Evolutionary conservation across 1,140 invertebrate species (phyloP).

Genomic region (Heliconius hermathena): DNA sequence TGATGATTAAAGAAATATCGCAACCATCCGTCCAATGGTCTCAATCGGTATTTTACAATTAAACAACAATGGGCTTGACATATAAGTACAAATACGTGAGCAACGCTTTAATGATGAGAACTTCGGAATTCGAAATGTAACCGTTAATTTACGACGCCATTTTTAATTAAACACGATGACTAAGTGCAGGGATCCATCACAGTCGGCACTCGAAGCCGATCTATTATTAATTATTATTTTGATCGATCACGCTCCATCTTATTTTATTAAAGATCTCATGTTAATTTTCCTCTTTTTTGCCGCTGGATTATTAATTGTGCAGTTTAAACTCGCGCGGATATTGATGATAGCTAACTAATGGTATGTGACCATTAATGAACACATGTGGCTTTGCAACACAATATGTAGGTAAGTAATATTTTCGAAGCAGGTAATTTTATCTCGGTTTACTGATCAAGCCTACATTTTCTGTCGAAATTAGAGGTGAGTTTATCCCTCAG

Average conservation of each 20-base stretch:
- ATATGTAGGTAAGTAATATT: conserved; percentile 5
- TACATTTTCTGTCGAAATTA: conserved; percentile 66
- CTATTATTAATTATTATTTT: conserved; percentile 82
- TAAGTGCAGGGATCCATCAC: conserved; percentile 76
- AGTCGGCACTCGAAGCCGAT: conserved; percentile 65
- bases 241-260: conserved; percentile 76
- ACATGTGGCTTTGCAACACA: neutral
- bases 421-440: conserved; percentile 61
- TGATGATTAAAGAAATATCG: conserved; percentile 57
- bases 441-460: conserved; percentile 64
- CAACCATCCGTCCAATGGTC: conserved; percentile 47
- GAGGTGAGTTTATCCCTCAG: conserved; percentile 70
- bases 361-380: conserved; percentile 1
- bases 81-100: conserved; percentile 52
- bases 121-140: conserved; percentile 67
- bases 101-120: conserved; percentile 60
- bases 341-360: conserved; percentile 29
- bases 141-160: conserved; percentile 73
- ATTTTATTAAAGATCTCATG: conserved; percentile 73
- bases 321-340: conserved; percentile 42
- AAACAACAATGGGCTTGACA: conserved; percentile 51
- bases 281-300: conserved; percentile 58
- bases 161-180: conserved; percentile 81
- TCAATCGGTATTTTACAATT: conserved; percentile 37
- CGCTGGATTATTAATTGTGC: conserved; percentile 62